Evolutionary conservation across 2,888 invertebrate genomes (phyloP), one percentile per base, ranked within the genome.

Genomic region (Rhamphomyia laevipes): DNA sequence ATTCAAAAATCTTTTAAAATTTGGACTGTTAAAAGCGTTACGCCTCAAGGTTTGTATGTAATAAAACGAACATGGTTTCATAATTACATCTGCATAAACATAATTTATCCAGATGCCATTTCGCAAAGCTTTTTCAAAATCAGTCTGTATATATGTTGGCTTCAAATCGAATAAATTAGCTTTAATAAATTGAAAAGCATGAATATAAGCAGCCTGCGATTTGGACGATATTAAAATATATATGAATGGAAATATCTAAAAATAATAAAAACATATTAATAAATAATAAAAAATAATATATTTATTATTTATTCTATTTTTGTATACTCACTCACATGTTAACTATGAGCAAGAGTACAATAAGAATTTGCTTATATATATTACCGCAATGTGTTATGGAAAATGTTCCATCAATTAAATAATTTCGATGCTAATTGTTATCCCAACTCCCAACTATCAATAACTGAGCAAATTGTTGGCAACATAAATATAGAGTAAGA

Each of bases 161-260:
- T 41, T 50, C 16, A 47, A 41, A 18, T 47, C 40, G 47, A 47
- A 50, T 47, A 37, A 42, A 42, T 45, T 50, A 27, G 47, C 30
- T 23, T 30, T 43, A 33, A 42, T 43, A 58, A 57, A 33, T 18
- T 35, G 11, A 5, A 44, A 18, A 7, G 13, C 9, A 44, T 27
- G 35, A 17, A 40, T 45, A 43, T 38, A 46, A 50, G 37, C 46
- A 37, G 35, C 46, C 31, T 38, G 31, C 7, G 46, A 49, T 33
- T 49, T 46, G 17, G 44, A 40, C 37, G 46, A 49, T 30, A 46
- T 43, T 18, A 47, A 33, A 47, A 40, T 33, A 23, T 47, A 46
- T 15, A 50, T 46, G 21, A 47, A 50, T 44, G 37, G 42, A 44
- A 50, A 50, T 46, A 23, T 50, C 44, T 50, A 12, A 47, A 47